Percentiles rank a stretch among this genome's conserved stretches.
phyloP scores from a whole-genome alignment of 2,113 vertebrate species.

The Pteronura brasiliensis region DNA sequence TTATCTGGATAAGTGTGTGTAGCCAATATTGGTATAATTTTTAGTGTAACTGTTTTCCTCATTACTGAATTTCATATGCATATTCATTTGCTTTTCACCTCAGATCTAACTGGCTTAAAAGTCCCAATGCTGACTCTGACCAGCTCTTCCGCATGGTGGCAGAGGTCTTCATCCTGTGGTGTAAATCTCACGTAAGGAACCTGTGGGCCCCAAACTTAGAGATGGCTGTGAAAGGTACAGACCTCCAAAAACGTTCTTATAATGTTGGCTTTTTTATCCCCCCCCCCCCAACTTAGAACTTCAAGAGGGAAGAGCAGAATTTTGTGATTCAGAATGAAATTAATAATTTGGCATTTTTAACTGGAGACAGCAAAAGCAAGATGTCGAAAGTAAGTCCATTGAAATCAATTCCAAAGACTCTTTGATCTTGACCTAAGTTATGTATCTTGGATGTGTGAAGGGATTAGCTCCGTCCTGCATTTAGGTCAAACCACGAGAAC shows the following conservation, averaged over 20 bases:
- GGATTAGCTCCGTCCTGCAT: not conserved
- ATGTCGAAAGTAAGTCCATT: slow-evolving; percentile 95
- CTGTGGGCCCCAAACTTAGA: not conserved
- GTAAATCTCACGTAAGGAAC: slow-evolving; percentile 95
- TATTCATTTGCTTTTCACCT: slow-evolving; percentile 51
- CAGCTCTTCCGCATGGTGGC: slow-evolving; percentile 99
- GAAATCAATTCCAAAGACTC: not conserved
- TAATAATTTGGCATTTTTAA: slow-evolving; percentile 99
- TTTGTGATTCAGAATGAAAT: slow-evolving; percentile 99
- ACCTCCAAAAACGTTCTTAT: not conserved
- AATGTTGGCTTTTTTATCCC: slow-evolving; percentile 32
- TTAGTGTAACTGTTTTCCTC: not conserved
- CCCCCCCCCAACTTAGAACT: slow-evolving; percentile 87
- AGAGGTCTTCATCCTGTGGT: slow-evolving; percentile 99
- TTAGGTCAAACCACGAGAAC: slow-evolving; percentile 14
- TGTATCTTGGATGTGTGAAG: not conserved
- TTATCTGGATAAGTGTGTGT: not conserved
- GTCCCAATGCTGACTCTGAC: slow-evolving; percentile 93
- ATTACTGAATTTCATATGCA: not conserved
- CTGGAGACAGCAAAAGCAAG: slow-evolving; percentile 98
- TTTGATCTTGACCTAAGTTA: not conserved
- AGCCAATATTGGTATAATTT: not conserved
- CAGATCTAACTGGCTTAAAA: slow-evolving; percentile 98
- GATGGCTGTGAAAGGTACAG: not conserved
- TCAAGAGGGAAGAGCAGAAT: slow-evolving; percentile 99